Base-by-base conservation (phyloP, 2,888 invertebrate genomes). In the Andrena marginata region DNA sequence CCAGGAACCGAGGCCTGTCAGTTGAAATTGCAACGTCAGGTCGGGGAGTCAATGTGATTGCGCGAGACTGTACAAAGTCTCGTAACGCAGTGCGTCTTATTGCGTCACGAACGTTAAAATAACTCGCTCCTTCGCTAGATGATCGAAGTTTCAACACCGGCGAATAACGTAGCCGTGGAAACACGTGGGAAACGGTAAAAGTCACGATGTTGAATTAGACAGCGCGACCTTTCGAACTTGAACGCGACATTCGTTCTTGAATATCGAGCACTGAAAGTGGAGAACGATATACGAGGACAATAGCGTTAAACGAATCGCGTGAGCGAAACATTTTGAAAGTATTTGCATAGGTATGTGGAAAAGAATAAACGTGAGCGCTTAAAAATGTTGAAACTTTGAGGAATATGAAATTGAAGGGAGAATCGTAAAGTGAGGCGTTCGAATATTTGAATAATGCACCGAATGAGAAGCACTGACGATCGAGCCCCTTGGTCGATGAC, bases 401-500 rank as follows among this genome's bases (percentile, higher is more conserved):
- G 10, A 26, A 60, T 26, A 20, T 5, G 26, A 31, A 7, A 29
- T 7, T 5, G 10, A 2, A 29, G 49, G 20, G 1, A 6, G 13
- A 1, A 20, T 13, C 10, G 1, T 2, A n/a, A 8, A 13, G 2
- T n/a, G 16, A 33, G 1, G 16, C 42, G 4, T 33, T 16, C 0
- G 23, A 20, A n/a, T n/a, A 48, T 59, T 31, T 26, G 59, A 8
- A 59, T n/a, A 33, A 59, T 33, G 23, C 48, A 29, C 33, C 3
- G 33, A 35, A 75, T 89, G 89, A 85, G 88, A 82, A 68, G 81
- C 87, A 35, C 85, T 83, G 63, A 42, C 6, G 80, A 83, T 60
- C 88, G 88, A 90, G 90, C 90, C 89, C 48, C 87, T 76, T 60
- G 77, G 74, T 77, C 35, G 74, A 82, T 70, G 82, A 78, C 74